Conservation (phyloP, 2,888 invertebrate genomes). For the Argyresthia albistria region DNA sequence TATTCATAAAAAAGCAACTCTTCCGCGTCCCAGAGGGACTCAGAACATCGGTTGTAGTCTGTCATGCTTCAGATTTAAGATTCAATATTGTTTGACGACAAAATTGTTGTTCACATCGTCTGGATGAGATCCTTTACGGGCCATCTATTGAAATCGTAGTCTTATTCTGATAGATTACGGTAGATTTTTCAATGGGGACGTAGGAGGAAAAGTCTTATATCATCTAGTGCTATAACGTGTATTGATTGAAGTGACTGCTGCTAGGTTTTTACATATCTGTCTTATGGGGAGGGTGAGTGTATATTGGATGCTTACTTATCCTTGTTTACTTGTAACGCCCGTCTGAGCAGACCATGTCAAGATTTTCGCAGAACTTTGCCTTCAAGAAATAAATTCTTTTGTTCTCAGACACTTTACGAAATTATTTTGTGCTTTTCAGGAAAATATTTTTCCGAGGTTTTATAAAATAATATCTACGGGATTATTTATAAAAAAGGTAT, state of each 20-base stretch:
- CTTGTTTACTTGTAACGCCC: conserved; percentile 7
- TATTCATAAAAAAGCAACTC: conserved; percentile 69
- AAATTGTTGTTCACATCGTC: conserved; percentile 50
- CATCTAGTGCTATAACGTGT: conserved; percentile 55
- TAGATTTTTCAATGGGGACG: conserved; percentile 21
- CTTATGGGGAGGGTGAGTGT: conserved; percentile 46
- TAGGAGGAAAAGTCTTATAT: conserved; percentile 58
- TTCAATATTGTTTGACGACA: conserved; percentile 37
- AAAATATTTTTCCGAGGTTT: too few species aligned
- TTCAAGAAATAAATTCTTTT: neutral
- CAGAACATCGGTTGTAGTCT: conserved; percentile 23
- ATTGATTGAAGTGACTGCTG: conserved; percentile 70
- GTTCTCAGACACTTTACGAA: too few species aligned
- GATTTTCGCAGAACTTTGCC: neutral
- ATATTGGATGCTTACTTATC: conserved; percentile 10
- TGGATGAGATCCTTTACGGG: conserved; percentile 34
- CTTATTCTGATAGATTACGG: conserved; percentile 25
- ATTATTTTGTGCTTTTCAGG: too few species aligned
- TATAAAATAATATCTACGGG: too few species aligned
- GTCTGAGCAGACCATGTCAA: neutral
- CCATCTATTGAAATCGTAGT: conserved; percentile 19
- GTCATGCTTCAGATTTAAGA: conserved; percentile 34
- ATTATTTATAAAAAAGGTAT: too few species aligned
- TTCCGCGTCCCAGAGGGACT: conserved; percentile 37
- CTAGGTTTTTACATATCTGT: conserved; percentile 70